These are phyloP conservation scores for Bovichtus variegatus DNA, from an alignment of 2,797 vertebrate genomes.

Conservation along the genomic window DNA sequence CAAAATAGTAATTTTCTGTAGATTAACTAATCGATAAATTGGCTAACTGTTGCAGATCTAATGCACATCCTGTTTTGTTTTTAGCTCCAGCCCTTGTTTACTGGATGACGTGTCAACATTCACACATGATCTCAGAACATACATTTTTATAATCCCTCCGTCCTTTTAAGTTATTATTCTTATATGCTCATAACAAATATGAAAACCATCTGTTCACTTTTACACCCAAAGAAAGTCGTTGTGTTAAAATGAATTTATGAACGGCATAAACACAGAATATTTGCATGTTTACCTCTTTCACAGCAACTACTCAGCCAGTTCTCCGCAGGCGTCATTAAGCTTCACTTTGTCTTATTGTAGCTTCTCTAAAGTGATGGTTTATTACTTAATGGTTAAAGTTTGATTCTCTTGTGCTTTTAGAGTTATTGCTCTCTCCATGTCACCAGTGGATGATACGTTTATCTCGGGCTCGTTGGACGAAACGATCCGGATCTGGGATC, in stretches of 20 bases:
- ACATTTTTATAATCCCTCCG: neutral
- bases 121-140: neutral
- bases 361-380: neutral
- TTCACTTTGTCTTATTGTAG: neutral
- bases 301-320: neutral
- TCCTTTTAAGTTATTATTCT: neutral
- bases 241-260: neutral
- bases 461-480: slow-evolving; percentile 94
- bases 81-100: neutral
- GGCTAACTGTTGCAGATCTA: neutral
- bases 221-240: neutral
- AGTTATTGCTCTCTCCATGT: slow-evolving; percentile 95
- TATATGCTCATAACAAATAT: neutral
- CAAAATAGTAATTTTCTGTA: neutral
- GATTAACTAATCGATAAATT: neutral
- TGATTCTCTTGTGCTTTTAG: slow-evolving; percentile 69
- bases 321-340: too few species aligned
- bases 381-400: neutral
- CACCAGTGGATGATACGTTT: slow-evolving; percentile 93
- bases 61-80: neutral
- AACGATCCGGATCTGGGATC: slow-evolving; percentile 95
- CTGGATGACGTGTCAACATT: neutral
- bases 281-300: neutral
- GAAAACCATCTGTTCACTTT: neutral
- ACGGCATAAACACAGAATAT: neutral